Evolutionary conservation across 1,140 invertebrate genomes (phyloP).

Genomic region (Orchestia grillus): DNA sequence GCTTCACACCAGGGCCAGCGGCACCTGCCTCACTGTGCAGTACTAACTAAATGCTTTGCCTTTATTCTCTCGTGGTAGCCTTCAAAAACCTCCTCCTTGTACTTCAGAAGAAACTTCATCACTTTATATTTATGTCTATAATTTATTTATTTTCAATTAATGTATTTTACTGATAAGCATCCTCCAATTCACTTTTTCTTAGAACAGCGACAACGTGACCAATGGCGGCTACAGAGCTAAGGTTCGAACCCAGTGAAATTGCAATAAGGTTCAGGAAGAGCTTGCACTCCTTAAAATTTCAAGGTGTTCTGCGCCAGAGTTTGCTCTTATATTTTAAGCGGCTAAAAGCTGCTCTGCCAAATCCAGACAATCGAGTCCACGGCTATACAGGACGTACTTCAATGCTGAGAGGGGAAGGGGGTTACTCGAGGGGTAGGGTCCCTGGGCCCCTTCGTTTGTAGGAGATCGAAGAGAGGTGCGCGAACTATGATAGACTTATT

Average conservation of each 20-base stretch:
- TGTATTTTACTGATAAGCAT: not conserved
- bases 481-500: not conserved
- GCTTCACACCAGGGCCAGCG: too few relatives aligned
- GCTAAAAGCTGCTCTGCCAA: not conserved
- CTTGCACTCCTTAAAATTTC: not conserved
- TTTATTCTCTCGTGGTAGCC: too few relatives aligned
- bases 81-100: too few relatives aligned
- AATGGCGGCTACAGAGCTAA: not conserved
- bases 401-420: not conserved
- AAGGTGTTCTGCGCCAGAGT: not conserved
- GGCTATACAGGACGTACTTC: not conserved
- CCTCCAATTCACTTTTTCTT: not conserved
- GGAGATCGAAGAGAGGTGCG: not conserved
- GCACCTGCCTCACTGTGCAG: too few relatives aligned
- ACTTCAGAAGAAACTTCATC: too few relatives aligned
- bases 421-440: not conserved
- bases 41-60: too few relatives aligned
- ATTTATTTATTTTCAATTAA: not conserved
- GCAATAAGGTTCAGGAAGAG: not conserved
- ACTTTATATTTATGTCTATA: too few relatives aligned
- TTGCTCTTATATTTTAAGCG: not conserved
- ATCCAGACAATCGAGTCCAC: not conserved
- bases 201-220: not conserved
- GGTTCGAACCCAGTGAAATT: not conserved
- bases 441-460: not conserved